Evolutionary conservation across 2,113 vertebrate genomes (phyloP), one percentile per base, ranked within the genome.

Genomic region (Trogon melanurus): DNA sequence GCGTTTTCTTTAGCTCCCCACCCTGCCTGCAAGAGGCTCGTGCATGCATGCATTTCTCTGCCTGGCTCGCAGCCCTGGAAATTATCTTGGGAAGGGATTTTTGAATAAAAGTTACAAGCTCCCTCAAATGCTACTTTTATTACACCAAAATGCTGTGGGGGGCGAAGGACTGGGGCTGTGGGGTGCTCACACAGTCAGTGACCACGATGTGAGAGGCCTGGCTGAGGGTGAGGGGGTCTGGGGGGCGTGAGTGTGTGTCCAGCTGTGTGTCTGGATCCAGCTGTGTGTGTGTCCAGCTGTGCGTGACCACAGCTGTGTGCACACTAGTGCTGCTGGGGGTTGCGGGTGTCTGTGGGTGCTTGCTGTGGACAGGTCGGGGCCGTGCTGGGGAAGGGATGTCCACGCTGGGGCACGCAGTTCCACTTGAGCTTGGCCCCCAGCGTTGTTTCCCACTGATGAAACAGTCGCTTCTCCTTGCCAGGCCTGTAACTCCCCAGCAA

Each of bases 21-120:
- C 25, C 5, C 32, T 54, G 20, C 44, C 51, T 25, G 8, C 16
- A 51, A 82, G 70, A 88, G 44, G 53, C 61, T 90, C 16, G 5
- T 30, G 72, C 16, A 19, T 2, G 1, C 0, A 0, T 38, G 36
- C 36, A 36, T 36, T 44, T 70, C 0, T 36, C 0, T 71, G 38
- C 64, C 56, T 74, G 60, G 56, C 69, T 91, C 2, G 1, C 51
- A 38, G 76, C 38, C 69, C 51, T 84, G 60, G 74, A 87, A 89
- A 74, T 71, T 45, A 53, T 51, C 48, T 32, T 44, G n/a, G 70
- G 87, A 74, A 51, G 13, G 27, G 25, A 32, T 38, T 94, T 91
- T 85, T 2, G 72, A 95, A 91, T 94, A 89, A 94, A 96, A 91
- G 74, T 72, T 79, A 26, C 45, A 89, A 86, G 72, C 64, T 62